Percentiles rank a stretch among this genome's conserved stretches.
phyloP scores from a whole-genome alignment of 1,140 invertebrate genomes.

The Holotrichia oblita region DNA sequence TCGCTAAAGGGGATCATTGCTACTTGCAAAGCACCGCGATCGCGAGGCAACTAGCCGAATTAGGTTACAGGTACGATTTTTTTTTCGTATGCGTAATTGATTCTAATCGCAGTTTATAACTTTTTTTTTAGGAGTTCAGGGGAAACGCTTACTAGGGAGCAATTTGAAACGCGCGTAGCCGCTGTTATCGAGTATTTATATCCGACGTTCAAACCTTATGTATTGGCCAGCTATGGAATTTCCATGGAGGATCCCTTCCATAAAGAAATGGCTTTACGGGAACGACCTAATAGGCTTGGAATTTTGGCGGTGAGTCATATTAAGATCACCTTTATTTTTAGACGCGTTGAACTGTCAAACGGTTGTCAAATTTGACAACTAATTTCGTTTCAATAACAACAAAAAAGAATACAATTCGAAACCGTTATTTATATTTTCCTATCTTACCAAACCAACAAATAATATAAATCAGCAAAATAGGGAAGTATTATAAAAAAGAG shows the following conservation, averaged over 20 bases:
- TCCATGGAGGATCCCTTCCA: conserved; percentile 68
- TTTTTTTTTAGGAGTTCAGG: conserved; percentile 62
- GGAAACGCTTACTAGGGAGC: conserved; percentile 68
- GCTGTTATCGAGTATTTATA: conserved; percentile 66
- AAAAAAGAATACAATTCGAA: no score
- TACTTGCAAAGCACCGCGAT: conserved; percentile 71
- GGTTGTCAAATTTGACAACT: no score
- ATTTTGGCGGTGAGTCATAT: conserved; percentile 48
- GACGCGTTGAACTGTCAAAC: no score
- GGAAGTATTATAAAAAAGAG: no score
- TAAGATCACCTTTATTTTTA: neutral
- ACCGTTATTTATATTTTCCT: no score
- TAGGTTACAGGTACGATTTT: conserved; percentile 63
- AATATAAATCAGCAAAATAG: no score
- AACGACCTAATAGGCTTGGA: conserved; percentile 69
- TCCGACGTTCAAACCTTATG: conserved; percentile 65
- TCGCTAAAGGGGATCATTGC: conserved; percentile 73
- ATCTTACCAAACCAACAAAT: no score
- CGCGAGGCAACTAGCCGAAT: conserved; percentile 68
- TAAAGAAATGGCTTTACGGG: conserved; percentile 71
- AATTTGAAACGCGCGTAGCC: conserved; percentile 66
- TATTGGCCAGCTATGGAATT: conserved; percentile 66
- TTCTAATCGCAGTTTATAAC: no score
- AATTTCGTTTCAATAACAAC: no score
- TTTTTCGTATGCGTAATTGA: neutral